Evolutionary conservation across 2,113 vertebrate genomes (phyloP).

Genomic region (Polypterus bichir): DNA sequence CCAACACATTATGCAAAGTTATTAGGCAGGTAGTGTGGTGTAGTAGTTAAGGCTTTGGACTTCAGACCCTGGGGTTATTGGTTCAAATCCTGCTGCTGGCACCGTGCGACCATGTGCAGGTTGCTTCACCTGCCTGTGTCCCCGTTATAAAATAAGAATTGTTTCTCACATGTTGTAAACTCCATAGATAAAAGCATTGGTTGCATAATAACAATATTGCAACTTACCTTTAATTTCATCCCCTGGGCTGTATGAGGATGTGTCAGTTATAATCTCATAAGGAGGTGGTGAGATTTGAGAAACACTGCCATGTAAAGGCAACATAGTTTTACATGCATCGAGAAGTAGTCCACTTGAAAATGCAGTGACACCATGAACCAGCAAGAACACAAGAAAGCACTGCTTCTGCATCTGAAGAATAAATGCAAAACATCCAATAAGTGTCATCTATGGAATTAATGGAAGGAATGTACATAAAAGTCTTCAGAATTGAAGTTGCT

Average conservation of each 20-base stretch:
- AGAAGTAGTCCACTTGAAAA: conserved; percentile 13
- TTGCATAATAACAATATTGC: background rate
- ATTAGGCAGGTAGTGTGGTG: too few species aligned
- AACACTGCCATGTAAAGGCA: conserved; percentile 1
- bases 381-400: background rate
- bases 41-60: too few species aligned
- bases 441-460: too few species aligned
- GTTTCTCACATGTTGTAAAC: too few species aligned
- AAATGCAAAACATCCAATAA: background rate
- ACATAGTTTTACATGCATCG: conserved; percentile 13
- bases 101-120: too few species aligned
- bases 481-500: background rate
- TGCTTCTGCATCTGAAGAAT: conserved; percentile 13
- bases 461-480: background rate
- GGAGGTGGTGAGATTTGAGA: conserved; percentile 8
- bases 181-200: too few species aligned
- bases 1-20: too few species aligned
- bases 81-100: too few species aligned
- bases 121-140: too few species aligned
- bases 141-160: too few species aligned
- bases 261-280: conserved; percentile 18
- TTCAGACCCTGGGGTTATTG: too few species aligned
- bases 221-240: conserved; percentile 24
- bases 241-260: conserved; percentile 16
- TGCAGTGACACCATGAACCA: conserved; percentile 9